These are phyloP conservation scores for Cherax quadricarinatus DNA, from an alignment of 1,140 invertebrate species.

Conservation along the genomic window DNA sequence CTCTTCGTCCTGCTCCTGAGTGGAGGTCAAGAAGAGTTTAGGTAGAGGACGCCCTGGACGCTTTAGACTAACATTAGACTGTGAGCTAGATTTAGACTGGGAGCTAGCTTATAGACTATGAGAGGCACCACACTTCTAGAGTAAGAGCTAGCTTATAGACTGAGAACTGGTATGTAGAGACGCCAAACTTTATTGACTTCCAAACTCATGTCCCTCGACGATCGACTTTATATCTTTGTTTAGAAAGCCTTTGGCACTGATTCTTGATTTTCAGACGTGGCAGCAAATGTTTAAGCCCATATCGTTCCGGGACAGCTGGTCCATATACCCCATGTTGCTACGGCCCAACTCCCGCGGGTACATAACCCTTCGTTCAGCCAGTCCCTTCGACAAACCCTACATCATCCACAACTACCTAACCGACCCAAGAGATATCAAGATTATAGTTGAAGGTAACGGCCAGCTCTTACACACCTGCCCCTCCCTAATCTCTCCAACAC, in stretches of 20 bases:
- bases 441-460: constrained; percentile 85
- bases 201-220: neutral
- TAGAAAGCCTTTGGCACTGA: neutral
- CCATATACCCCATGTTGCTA: constrained; percentile 89
- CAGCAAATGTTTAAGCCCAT: constrained; percentile 79
- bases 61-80: neutral
- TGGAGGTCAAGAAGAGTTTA: neutral
- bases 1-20: neutral
- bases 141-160: neutral
- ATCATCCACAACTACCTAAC: constrained; percentile 95
- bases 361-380: constrained; percentile 86
- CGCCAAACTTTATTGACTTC: neutral
- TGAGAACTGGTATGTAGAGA: neutral
- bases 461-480: neutral
- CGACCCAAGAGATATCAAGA: constrained; percentile 87
- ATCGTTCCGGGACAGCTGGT: constrained; percentile 88
- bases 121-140: neutral
- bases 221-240: neutral
- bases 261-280: constrained; percentile 71
- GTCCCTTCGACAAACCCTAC: constrained; percentile 93
- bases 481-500: neutral
- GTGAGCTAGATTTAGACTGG: too few relatives aligned
- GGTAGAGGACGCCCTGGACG: neutral
- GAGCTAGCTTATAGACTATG: too few relatives aligned
- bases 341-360: constrained; percentile 85